Percentiles rank a stretch among this genome's conserved stretches.
These are phyloP conservation scores for Pachliopta kotzebuea DNA, from an alignment of 2,888 invertebrate genomes.

Conservation along the genomic window DNA sequence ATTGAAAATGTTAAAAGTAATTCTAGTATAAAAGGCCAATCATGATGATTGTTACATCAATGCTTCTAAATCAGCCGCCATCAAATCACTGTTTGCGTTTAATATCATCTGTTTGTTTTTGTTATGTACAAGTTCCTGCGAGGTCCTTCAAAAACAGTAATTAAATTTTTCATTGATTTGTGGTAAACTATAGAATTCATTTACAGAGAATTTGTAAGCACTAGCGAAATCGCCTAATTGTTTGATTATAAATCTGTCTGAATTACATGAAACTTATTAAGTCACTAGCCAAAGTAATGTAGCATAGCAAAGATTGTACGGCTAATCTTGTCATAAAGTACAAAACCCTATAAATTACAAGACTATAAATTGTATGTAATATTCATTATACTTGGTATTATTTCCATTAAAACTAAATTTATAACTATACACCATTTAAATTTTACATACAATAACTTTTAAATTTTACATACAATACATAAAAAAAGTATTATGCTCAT, in stretches of 20 bases:
- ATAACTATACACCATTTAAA: no score
- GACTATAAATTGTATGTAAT: slow-evolving; percentile 15
- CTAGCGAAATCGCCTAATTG: background rate
- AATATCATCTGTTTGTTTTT: no score
- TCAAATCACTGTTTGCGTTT: no score
- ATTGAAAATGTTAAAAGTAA: no score
- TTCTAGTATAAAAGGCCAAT: no score
- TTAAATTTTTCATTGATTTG: no score
- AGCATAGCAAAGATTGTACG: no score
- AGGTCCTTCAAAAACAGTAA: no score
- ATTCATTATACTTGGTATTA: background rate
- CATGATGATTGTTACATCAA: no score
- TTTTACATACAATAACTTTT: background rate
- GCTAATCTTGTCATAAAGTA: slow-evolving; percentile 17
- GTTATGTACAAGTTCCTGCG: no score
- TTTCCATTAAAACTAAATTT: background rate
- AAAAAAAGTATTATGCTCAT: background rate
- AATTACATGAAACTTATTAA: slow-evolving; percentile 9
- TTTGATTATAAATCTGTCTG: background rate
- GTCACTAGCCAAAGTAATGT: slow-evolving; percentile 13
- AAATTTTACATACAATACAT: background rate
- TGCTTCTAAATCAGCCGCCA: no score
- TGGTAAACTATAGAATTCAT: no score
- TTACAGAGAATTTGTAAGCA: background rate
- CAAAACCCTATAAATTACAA: slow-evolving; percentile 13